Conservation (phyloP, 2,797 vertebrate genomes). For the Momotus momota region DNA sequence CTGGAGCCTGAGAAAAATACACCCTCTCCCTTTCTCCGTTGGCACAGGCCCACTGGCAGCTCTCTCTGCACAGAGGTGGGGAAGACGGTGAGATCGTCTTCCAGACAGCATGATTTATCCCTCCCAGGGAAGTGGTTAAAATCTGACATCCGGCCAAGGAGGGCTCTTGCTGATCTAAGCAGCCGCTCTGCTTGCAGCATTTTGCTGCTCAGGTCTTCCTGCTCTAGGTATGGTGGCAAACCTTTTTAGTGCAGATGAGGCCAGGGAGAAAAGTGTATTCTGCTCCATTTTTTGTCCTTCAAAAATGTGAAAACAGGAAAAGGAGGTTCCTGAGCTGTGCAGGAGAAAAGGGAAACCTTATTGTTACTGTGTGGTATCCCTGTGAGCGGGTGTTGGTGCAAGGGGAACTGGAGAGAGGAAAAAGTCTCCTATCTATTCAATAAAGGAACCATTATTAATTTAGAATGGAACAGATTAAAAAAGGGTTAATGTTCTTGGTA, state of each 20-base stretch:
- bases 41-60: not conserved
- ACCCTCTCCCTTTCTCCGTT: not conserved
- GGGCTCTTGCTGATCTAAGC: not conserved
- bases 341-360: conserved; percentile 33
- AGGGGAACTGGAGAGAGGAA: not conserved
- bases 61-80: not conserved
- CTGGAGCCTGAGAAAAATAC: not conserved
- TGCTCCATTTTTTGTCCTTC: not conserved
- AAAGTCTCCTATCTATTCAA: not conserved
- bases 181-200: accelerated
- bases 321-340: conserved; percentile 12
- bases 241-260: not conserved
- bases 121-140: not conserved
- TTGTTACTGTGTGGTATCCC: not conserved
- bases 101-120: not conserved
- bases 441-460: not conserved
- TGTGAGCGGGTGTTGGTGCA: not conserved
- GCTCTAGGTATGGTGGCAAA: not conserved
- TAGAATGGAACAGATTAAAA: not conserved
- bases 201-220: not conserved
- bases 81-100: not conserved
- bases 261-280: not conserved
- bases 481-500: not conserved
- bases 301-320: conserved; percentile 41
- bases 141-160: not conserved